Evolutionary conservation across 2,888 invertebrate species (phyloP), one percentile per base, ranked within the genome.

Genomic region (Meta bourneti): DNA sequence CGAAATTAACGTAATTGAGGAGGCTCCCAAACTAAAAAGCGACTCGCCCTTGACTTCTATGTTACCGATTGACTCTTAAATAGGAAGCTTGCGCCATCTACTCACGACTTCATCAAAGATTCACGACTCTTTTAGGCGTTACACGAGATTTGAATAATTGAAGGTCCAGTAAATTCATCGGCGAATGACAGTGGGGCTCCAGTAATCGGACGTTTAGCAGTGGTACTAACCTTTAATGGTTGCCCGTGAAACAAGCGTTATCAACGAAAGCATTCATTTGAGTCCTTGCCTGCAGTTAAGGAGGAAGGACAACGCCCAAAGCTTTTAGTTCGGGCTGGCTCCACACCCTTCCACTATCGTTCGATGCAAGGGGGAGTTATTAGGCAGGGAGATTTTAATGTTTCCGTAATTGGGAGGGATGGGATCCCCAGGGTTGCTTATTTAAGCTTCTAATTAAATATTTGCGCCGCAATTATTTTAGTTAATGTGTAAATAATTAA

Each of bases 1-100:
- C 83, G 87, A 86, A 92, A 92, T 92, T 92, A 92, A 92, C 92
- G 92, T 92, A 92, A 92, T 92, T 92, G 92, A 89, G 92, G 89
- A 89, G 92, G 84, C 81, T 79, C 90, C 78, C 69, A 34, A 71
- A 51, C 69, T 82, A 81, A 84, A 89, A 89, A 91, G 86, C 75
- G 81, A 51, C 80, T 91, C 90, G 90, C 90, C 90, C 90, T 91
- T 91, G 90, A 91, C 90, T 91, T 70, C 90, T 86, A 91, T 91
- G 90, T 91, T 91, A 88, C 89, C 89, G 92, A 69, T 92, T 92
- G 84, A 89, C 88, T 92, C 92, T 92, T 89, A 89, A 87, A 87
- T 89, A 83, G 92, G 84, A 88, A 85, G 92, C 92, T 78, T 84
- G 71, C 75, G 85, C 88, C 88, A 79, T 84, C 84, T 61, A 49